Evolutionary conservation across 2,113 vertebrate genomes (phyloP).

Genomic region (Triplophysa dalaica): DNA sequence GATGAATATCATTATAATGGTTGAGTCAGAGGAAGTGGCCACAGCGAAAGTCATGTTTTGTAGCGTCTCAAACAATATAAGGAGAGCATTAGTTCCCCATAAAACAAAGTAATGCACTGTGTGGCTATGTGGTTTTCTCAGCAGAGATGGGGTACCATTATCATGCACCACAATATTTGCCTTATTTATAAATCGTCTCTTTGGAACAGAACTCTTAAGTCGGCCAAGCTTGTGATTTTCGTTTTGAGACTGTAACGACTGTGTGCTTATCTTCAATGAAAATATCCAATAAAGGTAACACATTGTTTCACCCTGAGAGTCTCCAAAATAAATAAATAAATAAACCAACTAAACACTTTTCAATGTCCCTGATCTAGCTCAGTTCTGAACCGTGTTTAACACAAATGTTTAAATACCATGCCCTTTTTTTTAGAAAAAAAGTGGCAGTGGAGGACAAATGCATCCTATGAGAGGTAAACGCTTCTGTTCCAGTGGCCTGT

Average conservation of each 20-base stretch:
- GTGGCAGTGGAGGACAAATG: too few species aligned
- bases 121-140: constrained; percentile 29
- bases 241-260: background rate
- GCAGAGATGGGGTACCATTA: constrained; percentile 37
- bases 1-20: constrained; percentile 42
- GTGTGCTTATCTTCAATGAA: background rate
- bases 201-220: background rate
- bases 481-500: too few species aligned
- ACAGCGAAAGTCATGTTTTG: constrained; percentile 35
- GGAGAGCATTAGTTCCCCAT: constrained; percentile 17
- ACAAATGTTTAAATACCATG: background rate
- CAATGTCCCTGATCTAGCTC: background rate
- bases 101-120: constrained; percentile 46
- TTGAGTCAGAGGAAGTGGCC: constrained; percentile 44
- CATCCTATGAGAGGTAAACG: too few species aligned
- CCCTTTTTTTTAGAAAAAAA: background rate
- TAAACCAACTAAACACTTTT: background rate
- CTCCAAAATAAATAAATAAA: constrained; percentile 3
- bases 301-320: constrained; percentile 2
- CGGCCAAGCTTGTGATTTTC: background rate
- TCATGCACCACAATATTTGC: constrained; percentile 18
- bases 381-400: background rate
- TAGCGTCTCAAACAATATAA: constrained; percentile 30
- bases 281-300: background rate
- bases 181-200: constrained; percentile 14